Conservation (phyloP, 2,888 invertebrate genomes). For the Lasioglossum leucozonium region DNA sequence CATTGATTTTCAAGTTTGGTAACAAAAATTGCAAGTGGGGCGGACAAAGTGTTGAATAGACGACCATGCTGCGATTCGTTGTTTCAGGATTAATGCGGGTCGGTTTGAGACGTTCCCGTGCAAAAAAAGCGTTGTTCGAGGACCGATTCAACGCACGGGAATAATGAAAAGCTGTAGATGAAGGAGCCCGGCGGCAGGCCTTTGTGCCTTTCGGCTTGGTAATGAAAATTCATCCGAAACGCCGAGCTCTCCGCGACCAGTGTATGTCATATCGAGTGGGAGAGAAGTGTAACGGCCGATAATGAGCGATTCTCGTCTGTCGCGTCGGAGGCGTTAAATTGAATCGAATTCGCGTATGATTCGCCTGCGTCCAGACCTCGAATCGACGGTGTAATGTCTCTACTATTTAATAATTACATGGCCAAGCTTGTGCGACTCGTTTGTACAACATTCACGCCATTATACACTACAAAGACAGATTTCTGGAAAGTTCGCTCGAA, state of each 20-base stretch:
- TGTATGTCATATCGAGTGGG: slow-evolving; percentile 21
- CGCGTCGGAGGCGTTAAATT: slow-evolving; percentile 57
- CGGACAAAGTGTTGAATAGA: no score
- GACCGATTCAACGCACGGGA: slow-evolving; percentile 35
- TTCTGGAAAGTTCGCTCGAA: not conserved
- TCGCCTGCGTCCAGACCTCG: not conserved
- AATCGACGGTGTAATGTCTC: slow-evolving; percentile 28
- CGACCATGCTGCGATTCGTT: not conserved
- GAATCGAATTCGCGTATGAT: slow-evolving; percentile 48
- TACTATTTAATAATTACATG: not conserved
- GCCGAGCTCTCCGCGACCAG: slow-evolving; percentile 3
- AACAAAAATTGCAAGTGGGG: not conserved
- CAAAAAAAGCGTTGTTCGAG: not conserved
- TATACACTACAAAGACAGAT: no score
- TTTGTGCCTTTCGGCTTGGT: slow-evolving; percentile 37
- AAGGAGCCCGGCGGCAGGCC: slow-evolving; percentile 35
- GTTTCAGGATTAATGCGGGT: not conserved
- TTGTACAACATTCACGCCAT: no score
- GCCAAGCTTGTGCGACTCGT: not conserved
- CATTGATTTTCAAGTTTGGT: no score
- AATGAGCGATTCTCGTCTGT: slow-evolving; percentile 56
- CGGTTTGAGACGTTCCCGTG: not conserved
- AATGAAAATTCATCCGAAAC: slow-evolving; percentile 59
- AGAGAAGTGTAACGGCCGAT: slow-evolving; percentile 45
- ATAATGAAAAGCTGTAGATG: slow-evolving; percentile 56